phyloP scores from a whole-genome alignment of 2,113 vertebrate species.

The Cnemophilus loriae region DNA sequence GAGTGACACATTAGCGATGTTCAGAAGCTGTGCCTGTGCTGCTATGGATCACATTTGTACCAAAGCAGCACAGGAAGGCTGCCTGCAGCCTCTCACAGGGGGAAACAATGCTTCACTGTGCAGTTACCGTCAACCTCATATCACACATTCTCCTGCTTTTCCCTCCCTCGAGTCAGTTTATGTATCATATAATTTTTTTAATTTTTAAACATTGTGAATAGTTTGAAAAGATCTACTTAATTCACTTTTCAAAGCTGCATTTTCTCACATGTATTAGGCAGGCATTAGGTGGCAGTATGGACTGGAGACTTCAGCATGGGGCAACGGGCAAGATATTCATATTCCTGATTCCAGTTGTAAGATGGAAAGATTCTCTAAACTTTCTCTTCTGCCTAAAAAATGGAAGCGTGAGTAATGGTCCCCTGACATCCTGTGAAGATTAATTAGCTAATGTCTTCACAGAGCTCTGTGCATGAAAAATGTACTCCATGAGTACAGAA shows the following conservation, averaged over 20 bases:
- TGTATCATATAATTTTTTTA: neutral
- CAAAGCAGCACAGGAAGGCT: neutral
- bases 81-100: neutral
- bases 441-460: neutral
- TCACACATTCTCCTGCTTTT: neutral
- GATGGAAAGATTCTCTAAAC: neutral
- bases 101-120: neutral
- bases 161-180: neutral
- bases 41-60: neutral
- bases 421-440: neutral
- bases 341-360: neutral
- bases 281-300: constrained; percentile 56
- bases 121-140: neutral
- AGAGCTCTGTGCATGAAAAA: constrained; percentile 14
- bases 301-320: neutral
- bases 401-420: neutral
- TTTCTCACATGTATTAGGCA: neutral
- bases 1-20: fast-evolving
- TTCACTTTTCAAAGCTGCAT: neutral
- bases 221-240: neutral
- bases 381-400: neutral
- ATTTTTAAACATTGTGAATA: neutral
- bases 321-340: neutral
- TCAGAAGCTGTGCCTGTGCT: neutral
- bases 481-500: neutral